A percentile compares a stretch with the other conserved stretches of the same genome.
These are phyloP conservation scores for Nettapus auritus DNA, from an alignment of 2,113 vertebrate species.

Conservation along the genomic window DNA sequence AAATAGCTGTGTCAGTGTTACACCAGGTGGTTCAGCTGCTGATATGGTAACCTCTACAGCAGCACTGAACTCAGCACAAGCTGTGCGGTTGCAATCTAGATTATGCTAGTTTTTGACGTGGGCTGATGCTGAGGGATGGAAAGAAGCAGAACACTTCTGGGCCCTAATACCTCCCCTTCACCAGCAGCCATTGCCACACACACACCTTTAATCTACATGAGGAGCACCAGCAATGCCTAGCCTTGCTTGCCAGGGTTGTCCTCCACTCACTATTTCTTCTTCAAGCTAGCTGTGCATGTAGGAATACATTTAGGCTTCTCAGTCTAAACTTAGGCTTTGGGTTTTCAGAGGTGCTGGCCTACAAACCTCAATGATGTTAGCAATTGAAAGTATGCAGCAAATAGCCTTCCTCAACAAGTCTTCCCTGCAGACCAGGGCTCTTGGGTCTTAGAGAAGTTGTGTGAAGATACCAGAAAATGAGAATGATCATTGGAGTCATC, in stretches of 20 bases:
- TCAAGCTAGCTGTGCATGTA: background rate
- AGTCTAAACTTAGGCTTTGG: background rate
- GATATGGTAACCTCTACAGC: background rate
- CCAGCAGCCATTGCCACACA: background rate
- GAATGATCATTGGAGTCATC: background rate
- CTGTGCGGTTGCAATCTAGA: background rate
- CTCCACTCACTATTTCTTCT: background rate
- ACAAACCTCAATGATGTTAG: slow-evolving; percentile 21
- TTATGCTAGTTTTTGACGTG: background rate
- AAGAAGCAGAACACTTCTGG: background rate
- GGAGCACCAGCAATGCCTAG: background rate
- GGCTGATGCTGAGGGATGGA: background rate
- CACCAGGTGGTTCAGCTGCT: background rate
- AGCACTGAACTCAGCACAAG: background rate
- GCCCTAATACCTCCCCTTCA: background rate
- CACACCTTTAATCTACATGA: fast-evolving
- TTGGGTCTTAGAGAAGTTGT: background rate
- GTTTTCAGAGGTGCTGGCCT: slow-evolving; percentile 27
- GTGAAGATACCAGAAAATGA: background rate
- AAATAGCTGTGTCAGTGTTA: background rate
- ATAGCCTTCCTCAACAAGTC: background rate
- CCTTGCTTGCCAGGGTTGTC: background rate
- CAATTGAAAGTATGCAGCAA: background rate
- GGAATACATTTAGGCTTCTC: background rate
- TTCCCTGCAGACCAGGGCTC: background rate